Evolutionary conservation across 2,797 vertebrate genomes (phyloP), one percentile per base, ranked within the genome.

Genomic region (Tympanoctomys barrerae): DNA sequence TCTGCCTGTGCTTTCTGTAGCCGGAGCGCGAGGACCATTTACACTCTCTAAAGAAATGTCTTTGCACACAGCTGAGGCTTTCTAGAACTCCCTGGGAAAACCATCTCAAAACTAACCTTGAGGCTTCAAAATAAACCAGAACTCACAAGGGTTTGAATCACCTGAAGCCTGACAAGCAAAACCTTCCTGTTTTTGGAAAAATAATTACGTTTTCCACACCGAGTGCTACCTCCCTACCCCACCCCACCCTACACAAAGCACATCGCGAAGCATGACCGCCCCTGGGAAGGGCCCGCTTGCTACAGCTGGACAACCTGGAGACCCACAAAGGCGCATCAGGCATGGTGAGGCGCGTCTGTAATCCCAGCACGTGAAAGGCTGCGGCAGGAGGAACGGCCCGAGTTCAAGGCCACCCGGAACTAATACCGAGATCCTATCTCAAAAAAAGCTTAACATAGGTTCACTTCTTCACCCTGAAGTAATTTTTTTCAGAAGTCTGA

Each of bases 41-140:
- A 89, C 46, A 19, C 70, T 59, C 88, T 88, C 62, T 82, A 96
- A 91, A 62, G 68, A 87, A 80, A 89, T 57, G 6, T 85, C 87
- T 42, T 73, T 64, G 73, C 42, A 85, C 19, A 79, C 2, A 91
- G 57, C 49, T 49, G 75, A 87, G 24, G 18, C 46, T 94, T 49
- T 77, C 46, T 49, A 64, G 21, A 90, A 90, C 39, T 84, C 66
- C 52, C 42, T 33, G 21, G 49, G 54, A 86, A 86, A 82, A 83
- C 10, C 11, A 61, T 52, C 85, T 81, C 31, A 66, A 91, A 89
- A 96, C 54, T 54, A 80, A 91, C 90, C 33, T 49, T 94, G 52
- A 83, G 54, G n/a, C 70, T 66, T 92, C 18, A 88, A 75, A 81
- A 91, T 54, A 19, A 94, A 14, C 11, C 33, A 59, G 85, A 92